Evolutionary conservation across 2,888 invertebrate genomes (phyloP), one percentile per base, ranked within the genome.

Genomic region (Drosophila cracens): DNA sequence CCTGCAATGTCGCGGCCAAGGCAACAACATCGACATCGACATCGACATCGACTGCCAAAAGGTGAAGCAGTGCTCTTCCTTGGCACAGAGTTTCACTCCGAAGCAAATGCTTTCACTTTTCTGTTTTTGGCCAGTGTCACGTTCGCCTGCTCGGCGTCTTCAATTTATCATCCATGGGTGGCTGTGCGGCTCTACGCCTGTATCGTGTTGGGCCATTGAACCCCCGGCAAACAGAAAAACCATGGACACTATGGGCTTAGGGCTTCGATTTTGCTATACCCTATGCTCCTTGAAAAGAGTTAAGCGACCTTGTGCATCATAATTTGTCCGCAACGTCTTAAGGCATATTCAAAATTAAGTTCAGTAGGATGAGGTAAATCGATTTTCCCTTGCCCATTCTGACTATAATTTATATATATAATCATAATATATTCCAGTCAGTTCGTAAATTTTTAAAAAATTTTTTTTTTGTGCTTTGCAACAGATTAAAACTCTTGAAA

Each of bases 91-190:
- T 79, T 82, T 79, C 79, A 79, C 79, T 89, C 77, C 81, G 61
- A 59, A 70, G 65, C 75, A 69, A 75, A 84, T 79, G 90, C 87
- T 87, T 87, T 87, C 87, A 89, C 87, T 87, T 87, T 91, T 89
- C 79, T 67, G 13, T 25, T 36, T 89, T 77, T 66, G 87, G 85
- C 61, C 71, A 76, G 70, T 85, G 90, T 90, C 90, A 85, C 90
- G 91, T 91, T 91, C 60, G 76, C 74, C 76, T 56, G 69, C 43
- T 43, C 57, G 31, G 21, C 74, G 71, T 38, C 62, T 76, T 79
- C 76, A 81, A 90, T 87, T 90, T 90, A 89, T 90, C 90, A 87
- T 86, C 87, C 56, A 86, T 73, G 82, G 75, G 61, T 73, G 70
- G 67, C 58, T 70, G 70, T 56, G 48, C 56, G 5, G 68, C 61